Evolutionary conservation across 2,797 vertebrate genomes (phyloP).

Genomic region (Hirundo rustica): DNA sequence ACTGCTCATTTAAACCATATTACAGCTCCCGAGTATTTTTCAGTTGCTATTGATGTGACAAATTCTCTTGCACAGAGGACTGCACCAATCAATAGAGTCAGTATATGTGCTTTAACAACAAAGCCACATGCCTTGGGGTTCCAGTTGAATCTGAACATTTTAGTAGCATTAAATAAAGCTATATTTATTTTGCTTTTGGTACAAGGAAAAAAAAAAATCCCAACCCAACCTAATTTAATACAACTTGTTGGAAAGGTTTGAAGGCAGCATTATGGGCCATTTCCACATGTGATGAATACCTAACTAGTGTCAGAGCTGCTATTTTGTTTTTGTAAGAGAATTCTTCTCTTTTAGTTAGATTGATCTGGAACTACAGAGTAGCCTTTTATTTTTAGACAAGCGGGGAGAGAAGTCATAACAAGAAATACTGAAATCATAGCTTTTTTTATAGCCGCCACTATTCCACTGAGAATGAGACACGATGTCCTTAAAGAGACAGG

Average conservation of each 20-base stretch:
- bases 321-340: slow-evolving; percentile 56
- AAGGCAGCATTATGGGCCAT: slow-evolving; percentile 62
- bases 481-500: slow-evolving; percentile 56
- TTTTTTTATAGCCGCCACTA: slow-evolving; percentile 62
- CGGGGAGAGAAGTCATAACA: slow-evolving; percentile 57
- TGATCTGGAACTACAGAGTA: slow-evolving; percentile 59
- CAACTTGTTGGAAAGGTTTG: slow-evolving; percentile 67
- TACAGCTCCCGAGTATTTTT: slow-evolving; percentile 73
- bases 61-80: slow-evolving; percentile 71
- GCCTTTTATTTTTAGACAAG: slow-evolving; percentile 56
- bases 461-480: slow-evolving; percentile 14
- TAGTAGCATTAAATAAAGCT: slow-evolving; percentile 75
- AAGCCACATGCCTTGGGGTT: slow-evolving; percentile 68
- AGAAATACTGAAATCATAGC: slow-evolving; percentile 64
- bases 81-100: slow-evolving; percentile 73
- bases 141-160: slow-evolving; percentile 73
- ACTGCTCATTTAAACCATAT: slow-evolving; percentile 73
- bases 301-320: slow-evolving; percentile 65
- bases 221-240: slow-evolving; percentile 67
- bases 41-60: slow-evolving; percentile 73
- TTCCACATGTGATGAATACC: slow-evolving; percentile 51
- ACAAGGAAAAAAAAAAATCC: slow-evolving; percentile 21
- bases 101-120: slow-evolving; percentile 67
- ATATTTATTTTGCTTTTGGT: slow-evolving; percentile 78
- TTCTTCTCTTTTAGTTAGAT: slow-evolving; percentile 63